These are phyloP conservation scores for Bubo bubo DNA, from an alignment of 2,113 vertebrate genomes.

Conservation along the genomic window DNA sequence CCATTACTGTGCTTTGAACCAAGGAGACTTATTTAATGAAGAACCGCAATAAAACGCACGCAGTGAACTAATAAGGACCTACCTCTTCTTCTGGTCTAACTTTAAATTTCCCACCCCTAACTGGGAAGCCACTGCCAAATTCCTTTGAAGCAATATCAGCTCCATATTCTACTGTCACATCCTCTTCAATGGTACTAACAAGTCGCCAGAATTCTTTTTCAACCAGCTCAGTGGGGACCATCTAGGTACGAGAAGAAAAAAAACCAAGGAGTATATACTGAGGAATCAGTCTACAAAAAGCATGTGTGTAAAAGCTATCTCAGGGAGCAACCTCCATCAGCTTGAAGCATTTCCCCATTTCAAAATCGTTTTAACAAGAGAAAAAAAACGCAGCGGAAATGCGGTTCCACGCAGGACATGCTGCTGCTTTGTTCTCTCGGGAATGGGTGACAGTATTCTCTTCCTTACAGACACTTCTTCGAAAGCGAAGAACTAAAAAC, in stretches of 20 bases:
- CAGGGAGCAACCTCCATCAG: neutral
- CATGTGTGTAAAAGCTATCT: rapidly evolving
- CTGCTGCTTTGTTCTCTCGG: neutral
- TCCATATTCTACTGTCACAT: conserved; percentile 97
- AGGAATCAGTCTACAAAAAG: neutral
- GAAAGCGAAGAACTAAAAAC: neutral
- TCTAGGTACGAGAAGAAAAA: conserved; percentile 71
- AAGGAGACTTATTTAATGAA: neutral
- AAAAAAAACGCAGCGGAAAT: neutral
- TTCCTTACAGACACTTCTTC: neutral
- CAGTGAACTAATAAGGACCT: neutral
- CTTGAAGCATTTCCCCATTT: neutral
- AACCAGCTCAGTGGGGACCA: conserved; percentile 97
- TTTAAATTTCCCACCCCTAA: conserved; percentile 88
- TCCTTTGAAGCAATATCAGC: conserved; percentile 98
- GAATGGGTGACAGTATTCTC: neutral
- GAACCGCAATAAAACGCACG: neutral
- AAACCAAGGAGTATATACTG: neutral
- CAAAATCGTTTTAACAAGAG: neutral
- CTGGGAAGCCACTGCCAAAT: conserved; percentile 97
- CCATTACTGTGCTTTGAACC: neutral
- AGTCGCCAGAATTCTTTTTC: conserved; percentile 98
- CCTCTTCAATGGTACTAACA: conserved; percentile 95
- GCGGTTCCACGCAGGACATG: neutral
- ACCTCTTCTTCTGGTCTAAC: conserved; percentile 92